Evolutionary conservation across 2,113 vertebrate species (phyloP), one percentile per base, ranked within the genome.

Genomic region (Protobothrops mucrosquamatus): DNA sequence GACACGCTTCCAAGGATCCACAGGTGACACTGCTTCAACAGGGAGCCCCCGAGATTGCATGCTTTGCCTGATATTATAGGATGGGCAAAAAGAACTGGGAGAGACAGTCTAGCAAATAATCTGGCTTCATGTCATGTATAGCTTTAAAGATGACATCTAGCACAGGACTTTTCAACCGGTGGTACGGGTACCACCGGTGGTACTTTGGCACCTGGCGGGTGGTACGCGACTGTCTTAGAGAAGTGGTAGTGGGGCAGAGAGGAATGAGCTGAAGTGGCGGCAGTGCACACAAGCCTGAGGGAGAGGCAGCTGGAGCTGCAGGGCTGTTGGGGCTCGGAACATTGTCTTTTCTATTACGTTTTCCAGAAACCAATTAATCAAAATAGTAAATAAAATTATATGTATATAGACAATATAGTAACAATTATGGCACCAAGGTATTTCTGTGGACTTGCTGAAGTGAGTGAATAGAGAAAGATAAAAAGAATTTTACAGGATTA

Each of bases 401-500:
- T 4, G 23, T 6, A 1, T 11, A 57, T 43, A 34, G 18, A 15
- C 1, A 48, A 20, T 23, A 4, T 6, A 85, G 24, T 57, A 59
- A 59, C 85, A 43, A 12, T 91, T 86, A 8, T 86, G 18, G 23
- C 43, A n/a, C 24, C 26, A 87, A 57, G 85, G 9, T 46, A 26
- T 3, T 52, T 88, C 69, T 74, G 23, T 23, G 8, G 3, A 43
- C 3, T 39, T 92, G 56, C 10, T n/a, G 48, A 57, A n/a, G 69
- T 26, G 9, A 51, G 43, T 29, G 18, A n/a, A 34, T 48, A 4
- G 10, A 61, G 51, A 87, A 46, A 26, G 20, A 51, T 1, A 85
- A 85, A 3, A 94, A 94, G 57, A 12, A 88, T 55, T 12, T 3
- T 90, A 89, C 55, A 22, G 95, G 95, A 85, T 90, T 8, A n/a